These are phyloP conservation scores for Chaetophractus vellerosus DNA, from an alignment of 2,797 vertebrate species.

Conservation along the genomic window DNA sequence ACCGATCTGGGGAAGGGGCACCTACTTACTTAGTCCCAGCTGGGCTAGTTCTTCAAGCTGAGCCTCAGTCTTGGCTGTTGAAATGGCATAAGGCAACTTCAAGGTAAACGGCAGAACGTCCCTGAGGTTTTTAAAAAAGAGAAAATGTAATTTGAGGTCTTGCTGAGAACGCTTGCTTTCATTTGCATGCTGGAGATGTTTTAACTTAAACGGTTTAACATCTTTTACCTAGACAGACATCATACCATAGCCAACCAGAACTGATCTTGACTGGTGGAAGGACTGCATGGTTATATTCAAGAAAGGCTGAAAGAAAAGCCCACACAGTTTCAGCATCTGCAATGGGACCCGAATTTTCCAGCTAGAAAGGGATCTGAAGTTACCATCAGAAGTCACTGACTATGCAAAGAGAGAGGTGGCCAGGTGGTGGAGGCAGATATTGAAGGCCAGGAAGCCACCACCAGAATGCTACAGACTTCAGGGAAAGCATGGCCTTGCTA, in stretches of 20 bases:
- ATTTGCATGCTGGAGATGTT: conserved; percentile 11
- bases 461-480: too few species aligned
- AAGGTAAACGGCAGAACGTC: conserved; percentile 97
- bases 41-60: conserved; percentile 96
- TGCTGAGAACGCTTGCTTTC: background rate
- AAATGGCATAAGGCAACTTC: conserved; percentile 95
- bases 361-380: background rate
- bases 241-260: background rate
- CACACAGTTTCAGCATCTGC: background rate
- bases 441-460: too few species aligned
- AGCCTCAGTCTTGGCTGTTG: conserved; percentile 95
- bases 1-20: background rate
- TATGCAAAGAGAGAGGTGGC: too few species aligned
- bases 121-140: conserved; percentile 88
- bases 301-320: background rate
- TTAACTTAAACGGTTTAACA: conserved; percentile 6
- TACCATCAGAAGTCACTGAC: background rate
- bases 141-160: conserved; percentile 6
- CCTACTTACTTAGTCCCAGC: conserved; percentile 94
- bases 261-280: background rate
- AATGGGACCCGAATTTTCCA: background rate
- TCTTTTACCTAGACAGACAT: background rate
- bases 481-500: too few species aligned
- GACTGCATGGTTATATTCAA: background rate
- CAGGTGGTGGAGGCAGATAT: too few species aligned